Evolutionary conservation across 2,797 vertebrate species (phyloP), one percentile per base, ranked within the genome.

Genomic region (Muscicapa striata): DNA sequence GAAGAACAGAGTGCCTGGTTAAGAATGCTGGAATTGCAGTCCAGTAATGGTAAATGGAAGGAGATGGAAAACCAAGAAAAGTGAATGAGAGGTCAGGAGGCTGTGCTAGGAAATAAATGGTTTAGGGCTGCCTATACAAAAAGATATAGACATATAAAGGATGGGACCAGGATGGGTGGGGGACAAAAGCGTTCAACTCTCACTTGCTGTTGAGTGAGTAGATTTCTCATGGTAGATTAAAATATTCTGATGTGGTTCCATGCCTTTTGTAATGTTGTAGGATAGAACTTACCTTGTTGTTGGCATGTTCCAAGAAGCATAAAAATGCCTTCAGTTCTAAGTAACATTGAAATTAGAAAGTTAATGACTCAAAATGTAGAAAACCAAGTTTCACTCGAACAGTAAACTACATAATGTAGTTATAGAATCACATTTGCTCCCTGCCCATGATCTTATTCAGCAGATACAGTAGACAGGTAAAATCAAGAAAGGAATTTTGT

Each of bases 361-460:
- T 36, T 40, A 58, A 48, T 41, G 19, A 69, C 43, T 87, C 27
- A 78, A 63, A 87, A 75, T 8, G 5, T 46, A 81, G 43, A 64
- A 94, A 90, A 75, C 13, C 38, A 78, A 40, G 30, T 43, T 84
- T 36, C 43, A 34, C 18, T 81, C 34, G n/a, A 69, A 55, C 16
- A 58, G 9, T 67, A 59, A 13, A 11, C 32, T 61, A 30, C 11
- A 46, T 27, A 38, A 62, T 15, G 4, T 68, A 74, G 52, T 59
- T 61, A 57, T 1, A 1, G 46, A 54, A 70, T 40, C 40, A 26
- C 8, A 21, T 46, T 30, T 32, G 2, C 8, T 8, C 7, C 5
- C 3, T 3, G 1, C 1, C 0, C 13, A 22, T 46, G 5, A n/a
- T 61, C 18, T 81, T 75, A 57, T 27, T 82, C 12, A 46, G 36